Base-by-base conservation (phyloP, 2,113 vertebrate species). In the Gnathonemus longibarbis region DNA sequence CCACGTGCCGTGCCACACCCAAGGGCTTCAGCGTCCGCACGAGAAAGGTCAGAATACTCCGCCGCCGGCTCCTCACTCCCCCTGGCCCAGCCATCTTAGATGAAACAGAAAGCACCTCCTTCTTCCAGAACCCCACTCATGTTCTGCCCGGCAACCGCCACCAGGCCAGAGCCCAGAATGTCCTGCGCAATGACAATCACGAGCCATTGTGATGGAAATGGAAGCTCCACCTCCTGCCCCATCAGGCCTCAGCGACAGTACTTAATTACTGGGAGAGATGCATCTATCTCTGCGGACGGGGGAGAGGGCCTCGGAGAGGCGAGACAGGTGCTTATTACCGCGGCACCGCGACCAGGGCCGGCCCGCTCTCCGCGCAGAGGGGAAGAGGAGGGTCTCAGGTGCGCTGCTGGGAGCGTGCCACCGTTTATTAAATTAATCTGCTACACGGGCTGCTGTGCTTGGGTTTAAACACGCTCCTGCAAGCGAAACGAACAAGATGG, bases 281-380 rank as follows among this genome's bases (percentile, higher is more conserved):
- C 90, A 89, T 90, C 90, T 45, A 49, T 74, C 70, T 84, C 42
- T 87, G 90, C 48, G 83, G 88, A 35, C 49, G 50, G 90, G 91
- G 90, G 88, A 15, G 24, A 31, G 49, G 31, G 88, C 10, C 9
- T 74, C 3, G 49, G 77, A 49, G 56, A 89, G 88, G 90, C 58
- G 91, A 92, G 91, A 90, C 93, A 92, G 91, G 93, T 86, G 93
- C 90, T 94, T 93, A 92, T 95, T 62, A 88, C 21, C 3, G 10
- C 39, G 39, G 56, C 21, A 13, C 15, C n/a, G 24, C 0, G 52
- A 46, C 53, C 85, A 7, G 48, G 10, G 15, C 85, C 27, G 13
- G n/a, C 85, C 15, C n/a, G 11, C 11, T 46, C 49, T 52, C 19
- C 39, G 42, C 1, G 21, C 42, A 35, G 39, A 62, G 31, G 17